These are phyloP conservation scores for Spilarctia lutea DNA, from an alignment of 2,888 invertebrate genomes.

Conservation along the genomic window DNA sequence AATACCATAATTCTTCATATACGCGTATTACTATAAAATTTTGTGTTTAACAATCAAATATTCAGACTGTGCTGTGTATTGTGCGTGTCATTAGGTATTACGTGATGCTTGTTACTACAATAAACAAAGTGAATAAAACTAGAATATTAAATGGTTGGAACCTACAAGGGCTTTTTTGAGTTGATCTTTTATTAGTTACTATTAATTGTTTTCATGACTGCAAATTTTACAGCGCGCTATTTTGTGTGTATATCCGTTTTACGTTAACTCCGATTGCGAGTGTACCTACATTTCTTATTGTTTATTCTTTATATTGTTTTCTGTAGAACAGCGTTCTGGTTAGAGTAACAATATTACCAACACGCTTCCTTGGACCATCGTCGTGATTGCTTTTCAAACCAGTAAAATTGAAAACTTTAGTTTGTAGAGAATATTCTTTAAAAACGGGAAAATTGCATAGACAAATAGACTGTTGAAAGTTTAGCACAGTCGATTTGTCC, in stretches of 20 bases:
- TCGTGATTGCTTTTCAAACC: neutral
- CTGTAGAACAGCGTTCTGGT: neutral
- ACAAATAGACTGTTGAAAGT: no score
- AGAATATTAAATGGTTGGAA: neutral
- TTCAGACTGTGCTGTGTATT: conserved; percentile 7
- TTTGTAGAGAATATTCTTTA: neutral
- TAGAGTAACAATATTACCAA: neutral
- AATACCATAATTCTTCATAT: conserved; percentile 4
- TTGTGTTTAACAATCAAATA: neutral
- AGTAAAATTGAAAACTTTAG: neutral
- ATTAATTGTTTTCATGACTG: neutral
- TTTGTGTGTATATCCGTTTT: neutral
- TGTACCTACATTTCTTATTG: neutral
- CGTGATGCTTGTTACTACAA: neutral
- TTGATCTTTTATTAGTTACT: neutral
- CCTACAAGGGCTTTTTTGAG: neutral
- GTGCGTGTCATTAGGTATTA: conserved; percentile 10
- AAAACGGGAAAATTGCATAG: no score
- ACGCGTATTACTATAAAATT: neutral
- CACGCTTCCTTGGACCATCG: no score
- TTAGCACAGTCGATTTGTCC: no score
- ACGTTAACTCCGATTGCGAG: neutral
- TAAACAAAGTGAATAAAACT: neutral
- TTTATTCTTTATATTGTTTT: neutral
- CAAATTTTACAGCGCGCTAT: neutral